Evolutionary conservation across 2,888 invertebrate genomes (phyloP).

Genomic region (Nomada ferruginata): DNA sequence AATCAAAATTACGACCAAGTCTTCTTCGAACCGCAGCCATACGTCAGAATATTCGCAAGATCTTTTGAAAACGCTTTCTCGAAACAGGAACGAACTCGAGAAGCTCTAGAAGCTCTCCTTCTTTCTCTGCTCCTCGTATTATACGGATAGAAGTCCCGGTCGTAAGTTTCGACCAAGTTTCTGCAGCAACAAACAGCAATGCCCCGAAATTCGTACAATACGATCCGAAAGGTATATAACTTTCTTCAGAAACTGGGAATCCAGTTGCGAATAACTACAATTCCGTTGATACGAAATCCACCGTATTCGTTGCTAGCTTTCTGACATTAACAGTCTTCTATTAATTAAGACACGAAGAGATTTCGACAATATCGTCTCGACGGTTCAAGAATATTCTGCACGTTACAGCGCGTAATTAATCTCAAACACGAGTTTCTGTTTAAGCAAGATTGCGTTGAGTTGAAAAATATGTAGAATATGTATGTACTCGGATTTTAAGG

Average conservation of each 20-base stretch:
- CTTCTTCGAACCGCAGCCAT: conserved; percentile 26
- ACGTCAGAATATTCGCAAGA: conserved; percentile 54
- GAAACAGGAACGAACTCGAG: conserved; percentile 28
- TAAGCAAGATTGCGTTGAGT: neutral
- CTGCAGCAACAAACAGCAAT: conserved; percentile 64
- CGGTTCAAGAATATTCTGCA: neutral
- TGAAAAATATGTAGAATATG: neutral
- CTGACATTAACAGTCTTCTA: conserved; percentile 25
- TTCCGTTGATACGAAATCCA: conserved; percentile 31
- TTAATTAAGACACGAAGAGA: conserved; percentile 29
- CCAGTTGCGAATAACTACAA: conserved; percentile 23
- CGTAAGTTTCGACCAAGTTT: conserved; percentile 67
- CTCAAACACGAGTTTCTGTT: no score
- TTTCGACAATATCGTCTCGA: neutral
- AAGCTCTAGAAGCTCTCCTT: conserved; percentile 49
- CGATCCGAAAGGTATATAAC: conserved; percentile 48
- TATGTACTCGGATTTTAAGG: neutral
- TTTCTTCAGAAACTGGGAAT: conserved; percentile 42
- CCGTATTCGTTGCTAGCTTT: conserved; percentile 33
- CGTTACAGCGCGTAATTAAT: neutral
- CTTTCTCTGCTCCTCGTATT: conserved; percentile 36
- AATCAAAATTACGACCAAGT: conserved; percentile 44
- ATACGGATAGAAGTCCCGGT: conserved; percentile 37
- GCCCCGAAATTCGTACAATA: conserved; percentile 62
- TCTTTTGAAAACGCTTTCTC: conserved; percentile 52